Evolutionary conservation across 2,797 vertebrate genomes (phyloP).

Genomic region (Pseudochaenichthys georgianus): DNA sequence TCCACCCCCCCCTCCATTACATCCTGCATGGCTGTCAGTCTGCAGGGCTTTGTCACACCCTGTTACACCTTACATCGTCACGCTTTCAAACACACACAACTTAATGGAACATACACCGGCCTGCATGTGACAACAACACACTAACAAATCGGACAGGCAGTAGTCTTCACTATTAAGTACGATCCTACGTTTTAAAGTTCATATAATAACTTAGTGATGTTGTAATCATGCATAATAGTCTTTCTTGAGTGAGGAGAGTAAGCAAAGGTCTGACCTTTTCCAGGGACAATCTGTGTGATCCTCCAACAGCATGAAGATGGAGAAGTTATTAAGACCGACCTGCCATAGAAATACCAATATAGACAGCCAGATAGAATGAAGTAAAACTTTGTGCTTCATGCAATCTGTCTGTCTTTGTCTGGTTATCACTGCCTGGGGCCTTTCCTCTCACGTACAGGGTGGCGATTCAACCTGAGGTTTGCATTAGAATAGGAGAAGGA

Average conservation of each 20-base stretch:
- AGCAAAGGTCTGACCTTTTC: conserved; percentile 41
- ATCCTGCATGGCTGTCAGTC: conserved; percentile 58
- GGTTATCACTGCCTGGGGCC: conserved; percentile 68
- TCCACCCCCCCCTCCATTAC: conserved; percentile 60
- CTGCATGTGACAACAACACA: not conserved
- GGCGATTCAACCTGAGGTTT: conserved; percentile 86
- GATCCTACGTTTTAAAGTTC: not conserved
- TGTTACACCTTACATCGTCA: conserved; percentile 70
- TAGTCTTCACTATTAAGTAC: not conserved
- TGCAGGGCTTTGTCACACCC: conserved; percentile 53
- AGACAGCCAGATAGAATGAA: conserved; percentile 54
- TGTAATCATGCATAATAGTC: not conserved
- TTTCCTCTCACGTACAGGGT: conserved; percentile 80
- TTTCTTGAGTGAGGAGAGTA: conserved; percentile 8
- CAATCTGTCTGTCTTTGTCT: conserved; percentile 74
- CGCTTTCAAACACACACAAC: conserved; percentile 26
- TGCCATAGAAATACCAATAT: conserved; percentile 44
- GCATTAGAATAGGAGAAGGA: conserved; percentile 87
- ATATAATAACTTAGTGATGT: not conserved
- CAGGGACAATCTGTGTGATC: conserved; percentile 34
- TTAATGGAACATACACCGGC: not conserved
- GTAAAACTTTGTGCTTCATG: conserved; percentile 64
- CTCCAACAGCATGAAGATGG: conserved; percentile 44
- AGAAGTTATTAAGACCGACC: conserved; percentile 41
- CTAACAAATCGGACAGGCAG: not conserved